Evolutionary conservation across 2,113 vertebrate genomes (phyloP), one percentile per base, ranked within the genome.

Genomic region (Phrynosoma platyrhinos): DNA sequence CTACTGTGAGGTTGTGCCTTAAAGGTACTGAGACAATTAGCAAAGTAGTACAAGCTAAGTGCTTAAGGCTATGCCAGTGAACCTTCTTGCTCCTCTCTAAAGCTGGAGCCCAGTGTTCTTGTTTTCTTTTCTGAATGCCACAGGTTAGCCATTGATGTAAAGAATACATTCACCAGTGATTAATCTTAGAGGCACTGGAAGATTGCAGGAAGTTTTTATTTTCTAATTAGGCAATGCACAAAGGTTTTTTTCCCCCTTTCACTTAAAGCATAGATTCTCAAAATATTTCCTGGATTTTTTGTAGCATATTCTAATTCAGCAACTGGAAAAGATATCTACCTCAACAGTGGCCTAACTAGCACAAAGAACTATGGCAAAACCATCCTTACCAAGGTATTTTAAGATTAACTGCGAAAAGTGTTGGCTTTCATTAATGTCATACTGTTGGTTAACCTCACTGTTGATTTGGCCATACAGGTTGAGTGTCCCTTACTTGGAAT

Each of bases 331-430:
- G 95, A 98, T 76, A 98, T 98, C 94, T 99, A 98, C 93, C 96
- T 99, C 89, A 99, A 99, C 96, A 99, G 99, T 78, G 99, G 99
- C 82, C 96, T 99, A 95, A 99, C 99, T 91, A 99, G 98, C 97
- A 99, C 99, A 89, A 99, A 98, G 95, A 99, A 99, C 95, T 99
- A 99, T 4, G 99, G 99, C 79, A 99, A 99, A 97, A 99, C 99
- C 85, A 99, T 99, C 92, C 97, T 99, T 62, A 99, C 99, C 74
- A 99, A 99, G 98, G 99, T 99, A 96, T 13, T 90, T 68, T 40
- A 32, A 52, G 58, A 0, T 16, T 66, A 21, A 16, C 0, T 0
- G 2, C 10, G 32, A 80, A 9, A 62, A 5, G 1, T 5, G 7
- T 64, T 71, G 0, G 0, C 7, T 30, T 53, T n/a, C 42, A 10